Evolutionary conservation across 2,888 invertebrate species (phyloP).

Genomic region (Orthosia gothica): DNA sequence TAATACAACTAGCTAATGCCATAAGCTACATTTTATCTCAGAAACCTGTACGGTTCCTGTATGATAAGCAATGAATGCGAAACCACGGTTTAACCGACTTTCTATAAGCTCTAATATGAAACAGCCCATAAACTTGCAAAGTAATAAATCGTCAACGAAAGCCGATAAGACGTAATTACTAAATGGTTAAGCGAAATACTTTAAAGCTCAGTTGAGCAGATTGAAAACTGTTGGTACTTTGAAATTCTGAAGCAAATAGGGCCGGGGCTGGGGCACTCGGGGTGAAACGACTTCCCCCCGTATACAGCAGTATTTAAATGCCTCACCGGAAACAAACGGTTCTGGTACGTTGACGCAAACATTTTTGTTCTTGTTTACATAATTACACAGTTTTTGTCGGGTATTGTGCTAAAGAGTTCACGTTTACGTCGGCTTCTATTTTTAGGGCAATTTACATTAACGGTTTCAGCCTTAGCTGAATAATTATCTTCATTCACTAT

Average conservation of each 20-base stretch:
- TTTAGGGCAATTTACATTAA: not conserved
- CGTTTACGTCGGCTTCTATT: constrained; percentile 12
- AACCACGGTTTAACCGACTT: no score
- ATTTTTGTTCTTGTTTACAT: constrained; percentile 52
- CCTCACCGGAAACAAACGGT: constrained; percentile 58
- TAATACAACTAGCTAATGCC: not conserved
- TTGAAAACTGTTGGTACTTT: constrained; percentile 65
- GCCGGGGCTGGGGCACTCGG: constrained; percentile 37
- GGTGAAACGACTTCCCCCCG: constrained; percentile 59
- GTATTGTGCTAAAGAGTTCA: constrained; percentile 18
- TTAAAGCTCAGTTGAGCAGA: constrained; percentile 51
- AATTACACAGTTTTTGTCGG: constrained; percentile 27
- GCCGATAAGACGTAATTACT: constrained; percentile 13
- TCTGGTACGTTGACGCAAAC: constrained; percentile 47
- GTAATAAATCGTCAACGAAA: constrained; percentile 24
- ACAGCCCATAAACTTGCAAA: not conserved
- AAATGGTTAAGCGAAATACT: constrained; percentile 55
- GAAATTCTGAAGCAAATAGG: constrained; percentile 56
- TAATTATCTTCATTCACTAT: not conserved
- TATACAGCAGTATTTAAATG: constrained; percentile 61
- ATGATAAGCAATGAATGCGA: no score
- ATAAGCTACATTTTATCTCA: not conserved
- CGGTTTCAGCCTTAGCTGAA: not conserved
- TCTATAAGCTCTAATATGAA: not conserved
- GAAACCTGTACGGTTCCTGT: not conserved